Conservation (phyloP, 2,113 vertebrate species). For the Ciconia maguari region DNA sequence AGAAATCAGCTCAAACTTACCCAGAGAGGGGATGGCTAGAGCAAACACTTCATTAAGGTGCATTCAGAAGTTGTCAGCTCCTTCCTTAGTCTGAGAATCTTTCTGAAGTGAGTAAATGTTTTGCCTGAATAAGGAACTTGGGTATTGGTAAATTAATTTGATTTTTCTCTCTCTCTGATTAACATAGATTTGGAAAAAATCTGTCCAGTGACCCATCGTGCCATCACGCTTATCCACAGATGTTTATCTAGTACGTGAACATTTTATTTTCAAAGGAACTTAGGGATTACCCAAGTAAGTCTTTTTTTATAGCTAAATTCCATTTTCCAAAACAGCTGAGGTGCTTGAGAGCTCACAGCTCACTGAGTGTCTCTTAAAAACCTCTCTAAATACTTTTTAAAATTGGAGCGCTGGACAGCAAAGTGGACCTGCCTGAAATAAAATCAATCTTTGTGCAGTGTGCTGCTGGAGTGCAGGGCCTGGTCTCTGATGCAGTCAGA, state of each 20-base stretch:
- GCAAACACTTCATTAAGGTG: background rate
- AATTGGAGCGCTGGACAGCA: background rate
- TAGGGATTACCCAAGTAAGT: background rate
- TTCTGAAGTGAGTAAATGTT: background rate
- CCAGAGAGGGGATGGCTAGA: background rate
- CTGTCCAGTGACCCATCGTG: background rate
- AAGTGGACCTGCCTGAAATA: slow-evolving; percentile 11
- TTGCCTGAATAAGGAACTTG: background rate
- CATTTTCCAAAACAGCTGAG: background rate
- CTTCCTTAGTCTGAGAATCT: background rate
- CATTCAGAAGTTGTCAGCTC: background rate
- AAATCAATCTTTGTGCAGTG: background rate
- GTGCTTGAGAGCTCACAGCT: background rate
- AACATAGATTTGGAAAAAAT: background rate
- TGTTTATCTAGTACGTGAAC: background rate
- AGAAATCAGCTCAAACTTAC: background rate
- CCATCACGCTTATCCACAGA: background rate
- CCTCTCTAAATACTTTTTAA: background rate
- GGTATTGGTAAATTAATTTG: background rate
- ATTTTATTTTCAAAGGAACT: background rate
- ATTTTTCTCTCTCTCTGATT: slow-evolving; percentile 1
- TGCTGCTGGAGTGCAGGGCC: background rate
- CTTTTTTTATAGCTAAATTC: background rate
- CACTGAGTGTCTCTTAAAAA: background rate
- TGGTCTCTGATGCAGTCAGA: slow-evolving; percentile 35